A percentile compares a stretch with the other conserved stretches of the same genome.
phyloP scores from a whole-genome alignment of 2,888 invertebrate species.

The Seira musarum region DNA sequence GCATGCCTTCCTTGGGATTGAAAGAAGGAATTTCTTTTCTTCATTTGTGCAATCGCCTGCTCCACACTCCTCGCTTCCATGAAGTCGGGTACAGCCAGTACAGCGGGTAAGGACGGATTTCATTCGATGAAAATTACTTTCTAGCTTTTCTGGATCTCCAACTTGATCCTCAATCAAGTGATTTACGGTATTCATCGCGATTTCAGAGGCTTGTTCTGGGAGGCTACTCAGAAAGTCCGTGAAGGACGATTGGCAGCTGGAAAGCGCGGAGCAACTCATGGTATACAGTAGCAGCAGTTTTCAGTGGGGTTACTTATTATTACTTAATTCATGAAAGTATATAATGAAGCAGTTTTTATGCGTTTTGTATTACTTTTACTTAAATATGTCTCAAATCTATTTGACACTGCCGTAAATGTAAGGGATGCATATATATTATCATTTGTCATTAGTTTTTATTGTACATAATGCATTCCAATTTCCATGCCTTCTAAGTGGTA shows the following conservation, averaged over 20 bases:
- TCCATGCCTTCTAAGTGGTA: too few relatives aligned
- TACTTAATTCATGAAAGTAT: too few relatives aligned
- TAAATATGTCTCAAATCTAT: too few relatives aligned
- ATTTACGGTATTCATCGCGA: slow-evolving; percentile 47
- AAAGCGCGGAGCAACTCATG: too few relatives aligned
- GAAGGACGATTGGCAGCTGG: slow-evolving; percentile 29
- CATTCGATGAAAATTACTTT: slow-evolving; percentile 33
- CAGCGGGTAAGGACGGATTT: slow-evolving; percentile 31
- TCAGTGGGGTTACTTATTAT: too few relatives aligned
- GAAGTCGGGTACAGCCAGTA: neutral
- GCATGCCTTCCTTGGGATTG: slow-evolving; percentile 30
- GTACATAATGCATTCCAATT: too few relatives aligned
- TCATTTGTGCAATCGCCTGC: slow-evolving; percentile 21
- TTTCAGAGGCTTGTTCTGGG: slow-evolving; percentile 41
- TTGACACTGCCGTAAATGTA: too few relatives aligned
- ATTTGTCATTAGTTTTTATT: too few relatives aligned
- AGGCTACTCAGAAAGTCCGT: slow-evolving; percentile 36
- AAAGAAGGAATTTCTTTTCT: slow-evolving; percentile 14
- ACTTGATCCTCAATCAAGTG: slow-evolving; percentile 54
- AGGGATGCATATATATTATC: too few relatives aligned
- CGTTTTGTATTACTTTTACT: too few relatives aligned
- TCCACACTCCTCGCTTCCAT: neutral
- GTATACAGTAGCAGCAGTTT: too few relatives aligned
- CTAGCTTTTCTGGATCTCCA: slow-evolving; percentile 35
- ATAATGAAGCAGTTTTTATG: too few relatives aligned